Evolutionary conservation across 2,113 vertebrate genomes (phyloP).

Genomic region (Lota lota): DNA sequence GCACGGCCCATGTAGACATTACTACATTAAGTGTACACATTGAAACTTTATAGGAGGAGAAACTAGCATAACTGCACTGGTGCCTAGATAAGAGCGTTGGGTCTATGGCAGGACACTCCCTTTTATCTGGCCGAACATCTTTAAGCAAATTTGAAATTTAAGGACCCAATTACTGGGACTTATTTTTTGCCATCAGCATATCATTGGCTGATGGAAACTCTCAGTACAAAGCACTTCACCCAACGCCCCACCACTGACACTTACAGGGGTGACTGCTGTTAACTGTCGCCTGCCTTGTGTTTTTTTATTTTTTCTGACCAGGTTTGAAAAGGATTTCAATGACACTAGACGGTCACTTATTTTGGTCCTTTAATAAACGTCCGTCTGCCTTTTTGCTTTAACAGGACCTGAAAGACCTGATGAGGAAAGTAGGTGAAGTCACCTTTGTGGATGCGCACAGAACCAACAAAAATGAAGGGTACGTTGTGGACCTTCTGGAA

Average conservation of each 20-base stretch:
- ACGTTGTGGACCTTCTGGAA: constrained; percentile 7
- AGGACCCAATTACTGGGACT: too few relatives aligned
- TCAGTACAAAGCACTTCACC: constrained; percentile 8
- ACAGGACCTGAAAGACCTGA: constrained; percentile 92
- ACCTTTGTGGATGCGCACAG: constrained; percentile 94
- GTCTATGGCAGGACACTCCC: constrained; percentile 16
- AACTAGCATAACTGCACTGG: too few relatives aligned
- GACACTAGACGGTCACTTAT: not conserved
- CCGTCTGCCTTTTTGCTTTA: constrained; percentile 35
- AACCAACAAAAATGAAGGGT: constrained; percentile 91
- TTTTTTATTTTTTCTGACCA: constrained; percentile 45
- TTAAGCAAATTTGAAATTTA: too few relatives aligned
- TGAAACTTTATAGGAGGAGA: too few relatives aligned
- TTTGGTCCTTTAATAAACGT: too few relatives aligned
- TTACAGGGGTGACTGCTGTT: constrained; percentile 28
- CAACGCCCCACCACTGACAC: constrained; percentile 36
- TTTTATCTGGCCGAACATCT: too few relatives aligned
- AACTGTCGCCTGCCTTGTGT: constrained; percentile 45
- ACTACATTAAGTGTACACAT: too few relatives aligned
- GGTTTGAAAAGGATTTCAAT: constrained; percentile 49
- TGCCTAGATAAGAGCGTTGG: too few relatives aligned
- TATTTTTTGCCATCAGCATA: too few relatives aligned
- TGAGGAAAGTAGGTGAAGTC: constrained; percentile 92
- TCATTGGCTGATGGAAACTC: too few relatives aligned
- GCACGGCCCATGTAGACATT: too few relatives aligned